phyloP scores from a whole-genome alignment of 2,888 invertebrate species.

The Caenorhabditis sp. region DNA sequence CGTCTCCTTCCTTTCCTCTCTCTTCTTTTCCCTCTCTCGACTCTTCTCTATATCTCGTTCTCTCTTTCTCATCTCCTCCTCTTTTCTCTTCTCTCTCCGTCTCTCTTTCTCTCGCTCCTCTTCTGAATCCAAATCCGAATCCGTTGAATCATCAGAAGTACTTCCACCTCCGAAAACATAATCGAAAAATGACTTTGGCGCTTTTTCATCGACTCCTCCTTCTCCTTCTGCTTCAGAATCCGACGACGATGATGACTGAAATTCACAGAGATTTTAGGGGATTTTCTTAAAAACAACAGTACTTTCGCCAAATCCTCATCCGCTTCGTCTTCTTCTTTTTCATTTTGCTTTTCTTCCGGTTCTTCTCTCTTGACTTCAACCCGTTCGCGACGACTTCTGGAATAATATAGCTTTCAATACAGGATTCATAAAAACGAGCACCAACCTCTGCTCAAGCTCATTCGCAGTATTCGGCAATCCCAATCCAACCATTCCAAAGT shows the following conservation, averaged over 20 bases:
- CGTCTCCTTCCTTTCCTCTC: conserved; percentile 10
- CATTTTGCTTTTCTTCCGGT: no score
- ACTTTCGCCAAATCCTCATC: background rate
- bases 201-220: conserved; percentile 21
- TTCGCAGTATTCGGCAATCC: conserved; percentile 54
- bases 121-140: conserved; percentile 28
- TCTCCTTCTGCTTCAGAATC: conserved; percentile 21
- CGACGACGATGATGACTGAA: background rate
- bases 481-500: conserved; percentile 36
- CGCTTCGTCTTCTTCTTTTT: no score
- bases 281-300: no score
- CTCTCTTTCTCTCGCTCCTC: conserved; percentile 13
- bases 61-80: conserved; percentile 9
- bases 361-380: no score
- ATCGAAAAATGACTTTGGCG: conserved; percentile 49
- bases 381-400: no score
- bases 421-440: no score
- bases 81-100: background rate
- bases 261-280: conserved; percentile 14
- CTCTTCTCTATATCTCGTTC: conserved; percentile 12
- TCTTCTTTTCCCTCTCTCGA: conserved; percentile 12
- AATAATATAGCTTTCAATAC: no score
- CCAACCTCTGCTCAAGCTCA: conserved; percentile 43
- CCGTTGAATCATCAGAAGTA: conserved; percentile 8
- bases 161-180: conserved; percentile 36